Evolutionary conservation across 2,113 vertebrate genomes (phyloP).

Genomic region (Dicrurus megarhynchus): DNA sequence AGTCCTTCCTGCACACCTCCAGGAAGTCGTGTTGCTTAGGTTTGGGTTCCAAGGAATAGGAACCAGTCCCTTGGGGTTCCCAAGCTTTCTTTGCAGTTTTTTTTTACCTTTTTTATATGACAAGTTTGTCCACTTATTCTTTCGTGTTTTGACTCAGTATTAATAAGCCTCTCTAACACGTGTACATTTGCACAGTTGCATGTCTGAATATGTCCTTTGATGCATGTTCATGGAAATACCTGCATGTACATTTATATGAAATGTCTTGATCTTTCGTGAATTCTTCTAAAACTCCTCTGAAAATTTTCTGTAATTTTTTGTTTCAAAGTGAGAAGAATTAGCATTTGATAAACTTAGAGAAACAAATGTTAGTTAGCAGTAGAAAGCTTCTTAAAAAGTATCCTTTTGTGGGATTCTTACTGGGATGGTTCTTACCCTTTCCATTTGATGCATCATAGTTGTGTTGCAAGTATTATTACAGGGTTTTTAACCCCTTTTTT

Average conservation of each 20-base stretch:
- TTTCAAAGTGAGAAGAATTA: neutral
- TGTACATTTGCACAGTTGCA: neutral
- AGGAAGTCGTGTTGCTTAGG: neutral
- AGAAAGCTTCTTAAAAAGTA: neutral
- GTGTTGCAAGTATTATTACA: neutral
- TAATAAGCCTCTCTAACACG: neutral
- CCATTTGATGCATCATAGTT: neutral
- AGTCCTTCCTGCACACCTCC: neutral
- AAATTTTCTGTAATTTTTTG: neutral
- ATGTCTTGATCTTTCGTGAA: neutral
- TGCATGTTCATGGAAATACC: slow-evolving; percentile 20
- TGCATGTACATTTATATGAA: slow-evolving; percentile 28
- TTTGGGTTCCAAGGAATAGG: neutral
- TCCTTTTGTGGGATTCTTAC: neutral
- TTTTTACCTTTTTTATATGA: neutral
- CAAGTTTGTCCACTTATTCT: neutral
- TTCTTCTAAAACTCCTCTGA: neutral
- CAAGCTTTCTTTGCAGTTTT: neutral
- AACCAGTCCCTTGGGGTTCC: neutral
- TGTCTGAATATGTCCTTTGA: neutral
- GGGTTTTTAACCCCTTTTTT: neutral
- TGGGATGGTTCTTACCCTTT: neutral
- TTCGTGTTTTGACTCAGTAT: neutral
- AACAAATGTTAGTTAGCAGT: neutral
- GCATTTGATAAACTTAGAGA: neutral